These are phyloP conservation scores for Zaprionus africanus DNA, from an alignment of 1,140 invertebrate species.

Conservation along the genomic window DNA sequence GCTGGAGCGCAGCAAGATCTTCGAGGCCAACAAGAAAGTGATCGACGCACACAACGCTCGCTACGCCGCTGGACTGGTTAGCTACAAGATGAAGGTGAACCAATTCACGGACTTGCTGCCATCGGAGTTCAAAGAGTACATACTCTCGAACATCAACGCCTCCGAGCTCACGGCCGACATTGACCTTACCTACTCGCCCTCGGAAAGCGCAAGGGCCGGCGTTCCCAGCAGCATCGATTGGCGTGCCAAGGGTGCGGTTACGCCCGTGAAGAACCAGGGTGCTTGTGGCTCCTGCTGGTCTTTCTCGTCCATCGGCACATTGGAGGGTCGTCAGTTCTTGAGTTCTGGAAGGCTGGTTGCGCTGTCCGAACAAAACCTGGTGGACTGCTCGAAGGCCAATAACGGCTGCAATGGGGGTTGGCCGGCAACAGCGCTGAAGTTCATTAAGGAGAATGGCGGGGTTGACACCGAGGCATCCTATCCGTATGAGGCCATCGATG, in stretches of 20 bases:
- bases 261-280: constrained; percentile 94
- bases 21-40: constrained; percentile 91
- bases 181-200: background rate
- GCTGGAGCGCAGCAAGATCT: constrained; percentile 90
- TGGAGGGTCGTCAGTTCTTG: constrained; percentile 90
- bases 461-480: constrained; percentile 91
- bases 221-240: constrained; percentile 25
- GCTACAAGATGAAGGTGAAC: constrained; percentile 89
- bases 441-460: constrained; percentile 85
- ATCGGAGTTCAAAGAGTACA: constrained; percentile 88
- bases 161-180: background rate
- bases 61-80: constrained; percentile 87
- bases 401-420: constrained; percentile 93
- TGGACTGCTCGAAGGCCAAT: constrained; percentile 94
- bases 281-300: constrained; percentile 96
- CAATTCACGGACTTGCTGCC: constrained; percentile 93
- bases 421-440: constrained; percentile 90
- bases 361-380: constrained; percentile 94
- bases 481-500: constrained; percentile 89
- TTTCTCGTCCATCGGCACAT: constrained; percentile 89
- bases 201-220: background rate
- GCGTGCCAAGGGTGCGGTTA: constrained; percentile 91
- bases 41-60: constrained; percentile 92
- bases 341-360: constrained; percentile 88
- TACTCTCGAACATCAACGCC: constrained; percentile 3